Conservation (phyloP, 2,888 invertebrate genomes). For the Eristalinus aeneus region DNA sequence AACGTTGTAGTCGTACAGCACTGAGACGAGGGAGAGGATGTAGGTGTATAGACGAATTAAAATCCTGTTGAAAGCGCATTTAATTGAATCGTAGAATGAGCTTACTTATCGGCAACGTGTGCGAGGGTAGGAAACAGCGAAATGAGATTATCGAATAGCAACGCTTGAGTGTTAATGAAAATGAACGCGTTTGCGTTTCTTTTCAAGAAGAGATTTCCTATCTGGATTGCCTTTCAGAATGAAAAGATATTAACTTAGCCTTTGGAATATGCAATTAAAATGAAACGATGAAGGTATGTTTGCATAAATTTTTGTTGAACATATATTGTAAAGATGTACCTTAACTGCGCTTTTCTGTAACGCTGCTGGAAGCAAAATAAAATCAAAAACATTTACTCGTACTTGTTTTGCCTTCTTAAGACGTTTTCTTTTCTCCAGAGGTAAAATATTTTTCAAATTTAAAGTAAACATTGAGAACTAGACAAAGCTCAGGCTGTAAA, state of each 20-base stretch:
- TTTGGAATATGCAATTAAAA: not conserved
- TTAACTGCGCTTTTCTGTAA: too few species aligned
- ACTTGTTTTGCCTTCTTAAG: too few species aligned
- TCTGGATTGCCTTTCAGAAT: not conserved
- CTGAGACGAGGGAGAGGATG: not conserved
- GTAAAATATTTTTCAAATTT: too few species aligned
- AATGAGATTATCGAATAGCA: slow-evolving; percentile 41
- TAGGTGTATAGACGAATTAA: not conserved
- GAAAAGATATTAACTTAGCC: not conserved
- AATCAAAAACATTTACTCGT: too few species aligned
- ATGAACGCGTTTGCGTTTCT: slow-evolving; percentile 28
- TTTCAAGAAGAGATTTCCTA: not conserved
- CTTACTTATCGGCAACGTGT: slow-evolving; percentile 3
- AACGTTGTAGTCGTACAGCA: not conserved
- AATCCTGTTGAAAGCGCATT: slow-evolving; percentile 12
- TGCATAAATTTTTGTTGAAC: not conserved
- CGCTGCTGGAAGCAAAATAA: too few species aligned
- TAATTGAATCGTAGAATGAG: slow-evolving; percentile 39
- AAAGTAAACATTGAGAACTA: too few species aligned
- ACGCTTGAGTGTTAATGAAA: slow-evolving; percentile 32
- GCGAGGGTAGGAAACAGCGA: slow-evolving; percentile 5
- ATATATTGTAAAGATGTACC: not conserved
- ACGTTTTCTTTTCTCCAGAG: too few species aligned
- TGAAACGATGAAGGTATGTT: not conserved
- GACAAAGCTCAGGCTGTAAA: too few species aligned